Evolutionary conservation across 1,140 invertebrate species (phyloP).

Genomic region (Solenopsis invicta): DNA sequence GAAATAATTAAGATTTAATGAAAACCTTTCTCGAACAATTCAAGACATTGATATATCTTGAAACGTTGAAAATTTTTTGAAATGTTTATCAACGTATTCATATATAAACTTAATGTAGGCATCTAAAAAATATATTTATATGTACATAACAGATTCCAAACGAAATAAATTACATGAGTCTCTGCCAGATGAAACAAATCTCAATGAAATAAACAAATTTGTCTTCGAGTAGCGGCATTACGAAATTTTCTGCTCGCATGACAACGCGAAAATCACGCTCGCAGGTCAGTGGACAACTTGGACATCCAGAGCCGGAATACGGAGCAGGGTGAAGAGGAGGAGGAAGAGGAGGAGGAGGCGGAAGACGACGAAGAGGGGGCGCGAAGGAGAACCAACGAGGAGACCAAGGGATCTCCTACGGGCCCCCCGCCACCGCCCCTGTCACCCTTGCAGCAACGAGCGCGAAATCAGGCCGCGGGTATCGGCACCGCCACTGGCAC

Average conservation of each 20-base stretch:
- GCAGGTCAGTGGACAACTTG: slow-evolving; percentile 85
- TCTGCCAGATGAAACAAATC: background rate
- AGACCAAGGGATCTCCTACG: slow-evolving; percentile 67
- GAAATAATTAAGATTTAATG: background rate
- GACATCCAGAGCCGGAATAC: slow-evolving; percentile 81
- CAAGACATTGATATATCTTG: background rate
- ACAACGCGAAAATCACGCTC: slow-evolving; percentile 45
- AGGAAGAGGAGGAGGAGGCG: slow-evolving; percentile 40
- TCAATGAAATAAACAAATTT: background rate
- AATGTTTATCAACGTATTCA: background rate
- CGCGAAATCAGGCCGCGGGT: slow-evolving; percentile 76
- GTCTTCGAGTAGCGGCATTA: background rate
- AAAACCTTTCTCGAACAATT: background rate
- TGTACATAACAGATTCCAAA: background rate
- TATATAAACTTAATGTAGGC: background rate
- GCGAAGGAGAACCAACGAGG: slow-evolving; percentile 71
- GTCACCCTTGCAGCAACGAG: slow-evolving; percentile 85
- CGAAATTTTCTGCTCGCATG: slow-evolving; percentile 30
- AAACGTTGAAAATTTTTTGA: background rate
- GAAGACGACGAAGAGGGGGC: slow-evolving; percentile 52
- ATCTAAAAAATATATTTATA: background rate
- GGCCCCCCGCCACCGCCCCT: slow-evolving; percentile 88
- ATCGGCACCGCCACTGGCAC: background rate
- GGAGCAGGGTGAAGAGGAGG: slow-evolving; percentile 62
- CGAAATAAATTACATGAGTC: background rate